Evolutionary conservation across 2,888 invertebrate genomes (phyloP).

Genomic region (Spodoptera picta): DNA sequence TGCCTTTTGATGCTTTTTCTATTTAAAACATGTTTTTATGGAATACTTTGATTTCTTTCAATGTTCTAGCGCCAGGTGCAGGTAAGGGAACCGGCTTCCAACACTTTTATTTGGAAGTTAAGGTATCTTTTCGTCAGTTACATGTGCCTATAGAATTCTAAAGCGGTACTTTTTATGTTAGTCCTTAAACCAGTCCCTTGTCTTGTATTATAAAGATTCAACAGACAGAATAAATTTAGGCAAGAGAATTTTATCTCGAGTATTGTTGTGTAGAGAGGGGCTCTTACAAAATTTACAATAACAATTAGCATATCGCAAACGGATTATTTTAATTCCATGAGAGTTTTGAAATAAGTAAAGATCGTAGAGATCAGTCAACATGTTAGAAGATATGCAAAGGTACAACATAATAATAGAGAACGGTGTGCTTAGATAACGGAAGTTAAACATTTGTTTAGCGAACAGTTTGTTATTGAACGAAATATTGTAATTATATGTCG

Average conservation of each 20-base stretch:
- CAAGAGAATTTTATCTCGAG: constrained; percentile 26
- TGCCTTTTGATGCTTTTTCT: constrained; percentile 83
- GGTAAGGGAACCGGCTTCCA: constrained; percentile 75
- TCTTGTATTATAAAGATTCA: constrained; percentile 42
- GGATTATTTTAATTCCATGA: constrained; percentile 1
- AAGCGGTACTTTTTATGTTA: constrained; percentile 60
- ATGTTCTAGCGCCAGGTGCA: constrained; percentile 82
- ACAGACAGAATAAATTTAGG: constrained; percentile 33
- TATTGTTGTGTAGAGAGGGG: constrained; percentile 37
- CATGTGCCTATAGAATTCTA: constrained; percentile 56
- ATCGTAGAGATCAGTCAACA: constrained; percentile 9
- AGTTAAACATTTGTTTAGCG: constrained; percentile 48
- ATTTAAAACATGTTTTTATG: constrained; percentile 81
- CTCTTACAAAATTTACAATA: constrained; percentile 23
- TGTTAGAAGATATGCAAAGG: constrained; percentile 7
- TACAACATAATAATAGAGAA: constrained; percentile 27
- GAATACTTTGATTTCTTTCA: constrained; percentile 76
- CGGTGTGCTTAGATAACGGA: constrained; percentile 30
- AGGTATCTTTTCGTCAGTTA: constrained; percentile 69
- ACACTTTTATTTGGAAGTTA: constrained; percentile 72
- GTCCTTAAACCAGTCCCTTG: constrained; percentile 50
- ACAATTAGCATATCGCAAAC: constrained; percentile 39
- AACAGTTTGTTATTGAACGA: constrained; percentile 41
- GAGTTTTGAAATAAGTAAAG: constrained; percentile 10
- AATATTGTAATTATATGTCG: constrained; percentile 29